Base-by-base conservation (phyloP, 2,797 vertebrate genomes). In the Anniella stebbinsi region DNA sequence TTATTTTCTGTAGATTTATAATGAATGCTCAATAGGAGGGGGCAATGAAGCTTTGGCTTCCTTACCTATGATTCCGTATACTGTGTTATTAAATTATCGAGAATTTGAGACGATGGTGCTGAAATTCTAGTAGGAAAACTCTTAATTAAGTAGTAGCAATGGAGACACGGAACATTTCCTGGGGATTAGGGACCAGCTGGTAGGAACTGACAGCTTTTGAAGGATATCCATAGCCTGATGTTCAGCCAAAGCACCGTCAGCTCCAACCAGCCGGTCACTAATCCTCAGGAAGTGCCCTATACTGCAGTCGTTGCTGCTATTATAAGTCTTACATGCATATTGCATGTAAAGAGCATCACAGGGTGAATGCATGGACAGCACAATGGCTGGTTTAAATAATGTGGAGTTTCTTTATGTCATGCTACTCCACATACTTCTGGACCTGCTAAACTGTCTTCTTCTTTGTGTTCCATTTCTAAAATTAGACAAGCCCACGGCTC, bases 111-210 rank as follows among this genome's bases (percentile, higher is more conserved):
- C 93, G 21, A 72, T 80, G 60, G 18, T 66, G 45, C 0, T 93
- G 89, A 93, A 95, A 94, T 51, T 41, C 85, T 87, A 93, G 73
- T 11, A 92, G 89, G 84, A 87, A 48, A 92, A 94, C 63, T 90
- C 92, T 78, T 77, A 91, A 88, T 95, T 93, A 93, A 93, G 88
- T 73, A 93, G 89, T 4, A 90, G 92, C 91, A 89, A 94, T 1
- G 88, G 93, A 92, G 91, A 93, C 0, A 2, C 69, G 91, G 95
- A 92, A 90, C 80, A 94, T 91, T 96, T 95, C 96, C 94, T 93
- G 94, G 57, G 89, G 88, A 95, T 95, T 96, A 96, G 86, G 88
- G 89, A 94, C 92, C 93, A 88, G 88, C 94, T 96, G 90, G 87
- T 82, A 95, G 91, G 92, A 95, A 84, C 72, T 95, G 80, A 93